Percentiles rank a stretch among this genome's conserved stretches.
These are phyloP conservation scores for Pagetopsis macropterus DNA, from an alignment of 2,797 vertebrate genomes.

Conservation along the genomic window DNA sequence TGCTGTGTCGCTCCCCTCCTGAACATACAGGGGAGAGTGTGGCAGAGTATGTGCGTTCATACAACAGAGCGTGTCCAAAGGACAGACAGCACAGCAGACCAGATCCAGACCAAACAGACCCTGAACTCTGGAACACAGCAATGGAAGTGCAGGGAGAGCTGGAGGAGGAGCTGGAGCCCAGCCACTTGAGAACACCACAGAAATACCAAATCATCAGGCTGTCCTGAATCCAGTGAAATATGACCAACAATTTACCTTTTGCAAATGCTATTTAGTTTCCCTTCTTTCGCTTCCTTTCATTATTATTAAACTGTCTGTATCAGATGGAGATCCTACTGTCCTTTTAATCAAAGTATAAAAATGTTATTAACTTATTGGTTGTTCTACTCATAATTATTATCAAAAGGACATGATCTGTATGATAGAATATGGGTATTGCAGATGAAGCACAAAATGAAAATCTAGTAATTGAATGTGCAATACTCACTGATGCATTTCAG, in stretches of 20 bases:
- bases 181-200: constrained; percentile 66
- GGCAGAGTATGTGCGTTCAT: constrained; percentile 88
- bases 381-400: constrained; percentile 21
- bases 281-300: constrained; percentile 11
- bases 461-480: neutral
- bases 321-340: constrained; percentile 58
- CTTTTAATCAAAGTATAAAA: constrained; percentile 45
- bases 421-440: neutral
- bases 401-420: neutral
- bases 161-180: constrained; percentile 83
- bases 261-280: constrained; percentile 7
- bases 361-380: constrained; percentile 10
- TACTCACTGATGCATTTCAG: constrained; percentile 77
- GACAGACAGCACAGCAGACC: constrained; percentile 80
- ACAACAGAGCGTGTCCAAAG: constrained; percentile 91
- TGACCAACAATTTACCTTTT: constrained; percentile 5
- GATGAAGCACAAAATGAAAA: neutral
- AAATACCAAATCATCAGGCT: constrained; percentile 77
- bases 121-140: constrained; percentile 72
- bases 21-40: constrained; percentile 89
- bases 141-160: constrained; percentile 83
- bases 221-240: constrained; percentile 56
- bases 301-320: constrained; percentile 67
- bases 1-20: constrained; percentile 87
- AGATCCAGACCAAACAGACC: constrained; percentile 57